Percentiles rank a stretch among this genome's conserved stretches.
phyloP scores from a whole-genome alignment of 2,888 invertebrate genomes.

The Synergus laeviventris region DNA sequence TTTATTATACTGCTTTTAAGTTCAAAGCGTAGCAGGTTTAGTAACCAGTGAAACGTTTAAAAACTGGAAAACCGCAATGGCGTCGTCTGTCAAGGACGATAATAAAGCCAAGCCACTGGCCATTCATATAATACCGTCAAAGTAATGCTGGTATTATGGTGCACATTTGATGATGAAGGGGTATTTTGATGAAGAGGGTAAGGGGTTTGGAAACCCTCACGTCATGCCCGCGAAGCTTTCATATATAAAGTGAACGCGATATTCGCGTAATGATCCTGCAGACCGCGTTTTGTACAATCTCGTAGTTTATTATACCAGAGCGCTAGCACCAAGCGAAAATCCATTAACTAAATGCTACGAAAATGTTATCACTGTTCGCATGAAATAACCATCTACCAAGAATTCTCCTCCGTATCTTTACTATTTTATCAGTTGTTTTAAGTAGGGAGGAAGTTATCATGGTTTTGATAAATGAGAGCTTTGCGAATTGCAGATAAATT shows the following conservation, averaged over 20 bases:
- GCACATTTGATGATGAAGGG: slow-evolving; percentile 18
- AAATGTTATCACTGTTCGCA: slow-evolving; percentile 59
- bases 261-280: slow-evolving; percentile 15
- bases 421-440: not conserved
- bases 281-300: slow-evolving; percentile 24
- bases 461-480: not conserved
- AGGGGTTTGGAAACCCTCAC: slow-evolving; percentile 37
- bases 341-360: slow-evolving; percentile 60
- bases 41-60: slow-evolving; percentile 16
- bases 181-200: not conserved
- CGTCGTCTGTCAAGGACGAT: slow-evolving; percentile 23
- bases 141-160: slow-evolving; percentile 12
- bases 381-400: slow-evolving; percentile 57
- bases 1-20: slow-evolving; percentile 13
- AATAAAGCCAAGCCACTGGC: slow-evolving; percentile 26
- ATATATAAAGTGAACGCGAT: slow-evolving; percentile 36
- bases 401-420: not conserved
- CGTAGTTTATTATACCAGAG: slow-evolving; percentile 31
- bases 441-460: not conserved
- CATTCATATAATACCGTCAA: not conserved
- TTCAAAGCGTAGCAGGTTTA: slow-evolving; percentile 25
- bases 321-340: slow-evolving; percentile 37
- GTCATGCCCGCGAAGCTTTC: slow-evolving; percentile 22
- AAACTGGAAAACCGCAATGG: slow-evolving; percentile 23
- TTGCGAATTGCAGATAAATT: not conserved